These are phyloP conservation scores for Pachyramphus minor DNA, from an alignment of 2,113 vertebrate species.

Conservation along the genomic window DNA sequence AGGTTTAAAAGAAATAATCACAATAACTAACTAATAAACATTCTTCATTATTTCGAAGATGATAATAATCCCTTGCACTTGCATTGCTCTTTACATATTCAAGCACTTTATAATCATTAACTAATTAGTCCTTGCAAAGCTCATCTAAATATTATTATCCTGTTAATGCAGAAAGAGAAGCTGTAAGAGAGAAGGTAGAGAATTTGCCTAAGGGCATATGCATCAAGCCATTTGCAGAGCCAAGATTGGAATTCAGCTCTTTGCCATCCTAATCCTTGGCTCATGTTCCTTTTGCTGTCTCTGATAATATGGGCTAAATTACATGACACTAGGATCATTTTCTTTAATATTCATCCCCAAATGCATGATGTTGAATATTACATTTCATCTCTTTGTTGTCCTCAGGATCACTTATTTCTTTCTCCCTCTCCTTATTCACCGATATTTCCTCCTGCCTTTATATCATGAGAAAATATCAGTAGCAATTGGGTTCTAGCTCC, in stretches of 20 bases:
- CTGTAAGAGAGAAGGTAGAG: conserved; percentile 49
- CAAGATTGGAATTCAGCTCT: conserved; percentile 29
- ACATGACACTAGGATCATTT: conserved; percentile 15
- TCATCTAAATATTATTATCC: conserved; percentile 69
- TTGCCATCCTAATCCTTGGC: conserved; percentile 17
- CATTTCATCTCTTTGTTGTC: conserved; percentile 1
- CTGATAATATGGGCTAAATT: conserved; percentile 35
- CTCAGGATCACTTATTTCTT: background rate
- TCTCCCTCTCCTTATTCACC: background rate
- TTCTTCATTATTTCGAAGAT: conserved; percentile 44
- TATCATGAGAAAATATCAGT: background rate
- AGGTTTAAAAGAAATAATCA: conserved; percentile 60
- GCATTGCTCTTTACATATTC: conserved; percentile 51
- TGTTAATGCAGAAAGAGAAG: conserved; percentile 49
- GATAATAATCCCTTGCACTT: conserved; percentile 56
- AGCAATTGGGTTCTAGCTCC: background rate
- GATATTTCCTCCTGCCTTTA: background rate
- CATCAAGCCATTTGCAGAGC: conserved; percentile 30
- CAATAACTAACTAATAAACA: conserved; percentile 64
- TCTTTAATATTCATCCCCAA: conserved; percentile 38
- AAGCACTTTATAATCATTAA: conserved; percentile 63
- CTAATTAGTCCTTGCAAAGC: conserved; percentile 63
- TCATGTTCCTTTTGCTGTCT: conserved; percentile 27
- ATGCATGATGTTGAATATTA: background rate
- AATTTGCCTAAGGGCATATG: conserved; percentile 48